Percentiles rank a stretch among this genome's conserved stretches.
phyloP scores from a whole-genome alignment of 1,140 invertebrate genomes.

The Myzus persicae region DNA sequence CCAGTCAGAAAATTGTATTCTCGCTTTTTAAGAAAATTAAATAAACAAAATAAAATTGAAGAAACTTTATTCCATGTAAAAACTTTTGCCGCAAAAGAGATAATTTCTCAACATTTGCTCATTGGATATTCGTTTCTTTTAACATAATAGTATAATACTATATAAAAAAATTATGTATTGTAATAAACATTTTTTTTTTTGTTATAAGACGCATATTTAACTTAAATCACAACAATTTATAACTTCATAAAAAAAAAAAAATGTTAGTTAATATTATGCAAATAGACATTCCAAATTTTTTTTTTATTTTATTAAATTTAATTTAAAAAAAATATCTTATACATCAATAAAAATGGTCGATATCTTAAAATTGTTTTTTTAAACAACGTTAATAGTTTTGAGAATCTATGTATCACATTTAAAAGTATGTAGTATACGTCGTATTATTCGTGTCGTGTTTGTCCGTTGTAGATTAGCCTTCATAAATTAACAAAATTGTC shows the following conservation, averaged over 20 bases:
- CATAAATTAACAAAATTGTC: background rate
- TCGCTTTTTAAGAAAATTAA: background rate
- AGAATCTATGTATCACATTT: background rate
- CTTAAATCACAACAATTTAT: background rate
- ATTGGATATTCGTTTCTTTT: background rate
- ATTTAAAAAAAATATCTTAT: background rate
- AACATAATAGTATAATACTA: background rate
- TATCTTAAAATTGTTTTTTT: background rate
- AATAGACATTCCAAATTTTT: background rate
- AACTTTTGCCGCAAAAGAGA: background rate
- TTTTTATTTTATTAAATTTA: background rate
- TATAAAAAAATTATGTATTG: background rate
- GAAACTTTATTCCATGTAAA: background rate
- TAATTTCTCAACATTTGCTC: background rate
- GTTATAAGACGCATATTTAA: background rate
- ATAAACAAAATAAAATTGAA: constrained; percentile 23
- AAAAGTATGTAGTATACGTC: background rate
- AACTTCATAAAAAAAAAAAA: background rate
- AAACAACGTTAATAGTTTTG: background rate
- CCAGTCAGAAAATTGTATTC: background rate
- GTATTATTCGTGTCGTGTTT: background rate
- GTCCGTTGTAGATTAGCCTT: background rate
- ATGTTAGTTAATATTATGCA: background rate
- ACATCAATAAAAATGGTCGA: background rate
- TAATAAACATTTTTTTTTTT: background rate